phyloP scores from a whole-genome alignment of 1,140 invertebrate species.

The Pogonomyrmex barbatus region DNA sequence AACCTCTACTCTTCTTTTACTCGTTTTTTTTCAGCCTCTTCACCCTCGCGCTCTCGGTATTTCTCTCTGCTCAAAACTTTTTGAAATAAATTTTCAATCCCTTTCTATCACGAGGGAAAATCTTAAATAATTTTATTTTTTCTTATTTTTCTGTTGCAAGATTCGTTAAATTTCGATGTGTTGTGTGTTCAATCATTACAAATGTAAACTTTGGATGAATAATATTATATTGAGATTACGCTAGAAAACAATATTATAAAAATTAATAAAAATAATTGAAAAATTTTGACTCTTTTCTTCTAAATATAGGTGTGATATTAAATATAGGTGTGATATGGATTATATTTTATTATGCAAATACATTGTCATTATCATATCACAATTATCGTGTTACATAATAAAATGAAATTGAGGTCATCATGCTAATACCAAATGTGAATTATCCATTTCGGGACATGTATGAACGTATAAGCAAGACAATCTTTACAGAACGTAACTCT shows the following conservation, averaged over 20 bases:
- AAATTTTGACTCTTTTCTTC: too few relatives aligned
- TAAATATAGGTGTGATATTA: too few relatives aligned
- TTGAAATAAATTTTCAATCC: conserved; percentile 51
- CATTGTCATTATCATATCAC: background rate
- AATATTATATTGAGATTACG: background rate
- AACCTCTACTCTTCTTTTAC: conserved; percentile 16
- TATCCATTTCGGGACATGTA: conserved; percentile 61
- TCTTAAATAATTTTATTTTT: conserved; percentile 15
- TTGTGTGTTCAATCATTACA: background rate
- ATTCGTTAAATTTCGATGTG: background rate
- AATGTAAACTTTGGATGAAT: background rate
- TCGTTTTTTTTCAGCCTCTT: background rate
- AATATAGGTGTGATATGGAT: background rate
- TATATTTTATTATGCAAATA: background rate
- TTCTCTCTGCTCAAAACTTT: conserved; percentile 65
- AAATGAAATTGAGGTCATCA: conserved; percentile 17
- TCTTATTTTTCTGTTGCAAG: background rate
- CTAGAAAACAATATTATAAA: background rate
- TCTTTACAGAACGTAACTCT: conserved; percentile 57
- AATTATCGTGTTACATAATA: background rate
- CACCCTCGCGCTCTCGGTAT: background rate
- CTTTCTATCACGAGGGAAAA: background rate
- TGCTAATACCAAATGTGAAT: background rate
- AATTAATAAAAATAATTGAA: background rate
- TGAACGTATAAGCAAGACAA: conserved; percentile 28